A percentile compares a stretch with the other conserved stretches of the same genome.
These are phyloP conservation scores for Tinamus major DNA, from an alignment of 2,797 vertebrate species.

Conservation along the genomic window DNA sequence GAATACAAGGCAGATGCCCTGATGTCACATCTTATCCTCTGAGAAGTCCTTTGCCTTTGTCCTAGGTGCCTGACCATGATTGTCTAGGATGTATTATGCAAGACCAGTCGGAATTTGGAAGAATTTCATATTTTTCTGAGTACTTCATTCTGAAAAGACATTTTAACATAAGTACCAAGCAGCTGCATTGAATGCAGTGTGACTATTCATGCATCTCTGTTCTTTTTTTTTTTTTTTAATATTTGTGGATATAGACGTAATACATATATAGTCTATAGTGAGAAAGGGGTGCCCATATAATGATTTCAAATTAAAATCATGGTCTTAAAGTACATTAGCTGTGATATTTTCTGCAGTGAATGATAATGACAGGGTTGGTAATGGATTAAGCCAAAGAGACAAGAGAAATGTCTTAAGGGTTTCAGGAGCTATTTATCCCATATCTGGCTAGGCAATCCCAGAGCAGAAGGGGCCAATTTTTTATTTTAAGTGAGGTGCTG, in stretches of 20 bases:
- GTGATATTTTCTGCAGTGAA: slow-evolving; percentile 42
- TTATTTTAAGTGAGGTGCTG: slow-evolving; percentile 34
- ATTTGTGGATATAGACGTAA: neutral
- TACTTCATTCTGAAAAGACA: neutral
- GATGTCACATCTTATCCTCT: neutral
- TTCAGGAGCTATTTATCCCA: slow-evolving; percentile 25
- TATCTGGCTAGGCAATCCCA: neutral
- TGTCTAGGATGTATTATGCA: neutral
- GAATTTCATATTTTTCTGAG: neutral
- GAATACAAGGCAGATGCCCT: neutral
- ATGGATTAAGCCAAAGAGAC: slow-evolving; percentile 8
- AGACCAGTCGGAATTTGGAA: neutral
- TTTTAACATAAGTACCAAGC: neutral
- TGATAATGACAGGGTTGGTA: neutral
- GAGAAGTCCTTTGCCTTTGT: neutral
- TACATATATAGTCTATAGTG: neutral
- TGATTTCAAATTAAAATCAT: slow-evolving; percentile 12
- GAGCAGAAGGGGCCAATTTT: neutral
- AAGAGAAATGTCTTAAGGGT: slow-evolving; percentile 9
- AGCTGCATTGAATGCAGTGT: neutral
- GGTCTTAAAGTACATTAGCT: slow-evolving; percentile 37
- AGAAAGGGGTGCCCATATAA: neutral
- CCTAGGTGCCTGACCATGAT: neutral
- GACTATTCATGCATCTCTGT: neutral
- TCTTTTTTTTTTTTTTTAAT: neutral